A percentile compares a stretch with the other conserved stretches of the same genome.
phyloP scores from a whole-genome alignment of 2,888 invertebrate genomes.

The Phortica okadai region DNA sequence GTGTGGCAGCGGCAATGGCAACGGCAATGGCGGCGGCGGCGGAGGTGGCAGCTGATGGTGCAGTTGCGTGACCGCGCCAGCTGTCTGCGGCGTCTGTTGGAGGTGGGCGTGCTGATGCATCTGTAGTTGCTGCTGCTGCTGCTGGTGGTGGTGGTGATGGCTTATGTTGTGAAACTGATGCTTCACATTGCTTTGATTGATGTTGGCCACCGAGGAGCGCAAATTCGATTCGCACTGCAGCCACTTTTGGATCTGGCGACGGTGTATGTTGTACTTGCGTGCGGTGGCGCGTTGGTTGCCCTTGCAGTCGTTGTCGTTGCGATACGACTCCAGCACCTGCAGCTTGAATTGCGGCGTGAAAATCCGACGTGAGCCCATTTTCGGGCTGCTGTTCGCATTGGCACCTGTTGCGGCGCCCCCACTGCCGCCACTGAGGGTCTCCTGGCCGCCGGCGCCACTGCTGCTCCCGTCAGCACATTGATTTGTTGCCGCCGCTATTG shows the following conservation, averaged over 20 bases:
- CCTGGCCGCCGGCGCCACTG: background rate
- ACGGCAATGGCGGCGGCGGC: slow-evolving; percentile 21
- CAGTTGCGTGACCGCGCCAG: background rate
- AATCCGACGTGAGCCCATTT: slow-evolving; percentile 89
- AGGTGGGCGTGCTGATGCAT: slow-evolving; percentile 49
- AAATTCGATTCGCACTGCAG: slow-evolving; percentile 89
- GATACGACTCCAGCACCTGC: slow-evolving; percentile 91
- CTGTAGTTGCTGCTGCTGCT: slow-evolving; percentile 51
- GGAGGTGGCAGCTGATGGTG: slow-evolving; percentile 23
- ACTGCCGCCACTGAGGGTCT: no score
- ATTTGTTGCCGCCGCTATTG: slow-evolving; percentile 72
- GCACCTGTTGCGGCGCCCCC: slow-evolving; percentile 2
- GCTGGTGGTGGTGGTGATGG: slow-evolving; percentile 36
- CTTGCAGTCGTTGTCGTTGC: slow-evolving; percentile 90
- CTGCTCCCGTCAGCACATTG: slow-evolving; percentile 53
- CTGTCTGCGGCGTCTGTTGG: slow-evolving; percentile 51
- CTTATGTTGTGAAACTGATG: slow-evolving; percentile 71
- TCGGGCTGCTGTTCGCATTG: slow-evolving; percentile 64
- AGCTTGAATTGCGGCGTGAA: slow-evolving; percentile 93
- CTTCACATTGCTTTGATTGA: slow-evolving; percentile 70
- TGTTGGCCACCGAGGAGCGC: slow-evolving; percentile 83
- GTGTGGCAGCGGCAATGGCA: background rate
- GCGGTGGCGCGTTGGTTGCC: slow-evolving; percentile 94
- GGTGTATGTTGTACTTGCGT: slow-evolving; percentile 92
- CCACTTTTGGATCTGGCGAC: slow-evolving; percentile 95